phyloP scores from a whole-genome alignment of 2,113 vertebrate species.

The Ondatra zibethicus region DNA sequence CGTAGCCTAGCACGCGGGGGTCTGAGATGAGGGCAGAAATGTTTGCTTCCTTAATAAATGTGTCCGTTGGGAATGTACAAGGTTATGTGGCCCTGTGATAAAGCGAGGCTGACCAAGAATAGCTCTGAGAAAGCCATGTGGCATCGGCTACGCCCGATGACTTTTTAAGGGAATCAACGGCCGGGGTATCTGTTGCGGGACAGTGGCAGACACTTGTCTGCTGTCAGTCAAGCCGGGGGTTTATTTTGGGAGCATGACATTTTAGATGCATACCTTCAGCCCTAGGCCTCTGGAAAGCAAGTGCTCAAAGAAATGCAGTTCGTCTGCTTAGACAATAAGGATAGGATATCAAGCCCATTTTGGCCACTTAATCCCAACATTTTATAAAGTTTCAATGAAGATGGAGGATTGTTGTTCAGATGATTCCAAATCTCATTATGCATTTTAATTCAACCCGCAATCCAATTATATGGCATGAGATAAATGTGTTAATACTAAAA shows the following conservation, averaged over 20 bases:
- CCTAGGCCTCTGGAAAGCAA: slow-evolving; percentile 85
- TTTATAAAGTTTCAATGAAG: slow-evolving; percentile 43
- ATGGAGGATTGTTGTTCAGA: slow-evolving; percentile 59
- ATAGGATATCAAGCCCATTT: background rate
- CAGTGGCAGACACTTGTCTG: slow-evolving; percentile 95
- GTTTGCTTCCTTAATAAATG: slow-evolving; percentile 77
- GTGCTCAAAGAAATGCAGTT: slow-evolving; percentile 59
- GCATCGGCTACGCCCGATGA: slow-evolving; percentile 91
- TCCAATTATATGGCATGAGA: slow-evolving; percentile 20
- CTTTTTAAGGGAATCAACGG: slow-evolving; percentile 99
- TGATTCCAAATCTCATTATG: slow-evolving; percentile 53
- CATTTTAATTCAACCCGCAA: slow-evolving; percentile 57
- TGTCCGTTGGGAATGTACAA: slow-evolving; percentile 84
- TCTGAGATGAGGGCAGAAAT: slow-evolving; percentile 63
- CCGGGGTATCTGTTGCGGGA: slow-evolving; percentile 92
- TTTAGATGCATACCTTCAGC: slow-evolving; percentile 87
- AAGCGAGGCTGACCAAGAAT: slow-evolving; percentile 93
- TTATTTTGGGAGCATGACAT: slow-evolving; percentile 95
- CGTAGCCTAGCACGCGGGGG: slow-evolving; percentile 5
- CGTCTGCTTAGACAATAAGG: slow-evolving; percentile 42
- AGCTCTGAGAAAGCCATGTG: slow-evolving; percentile 94
- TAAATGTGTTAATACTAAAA: slow-evolving; percentile 15
- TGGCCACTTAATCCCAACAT: slow-evolving; percentile 34
- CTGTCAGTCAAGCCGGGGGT: slow-evolving; percentile 93
- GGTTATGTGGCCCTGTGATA: slow-evolving; percentile 90